A percentile compares a stretch with the other conserved stretches of the same genome.
Evolutionary conservation across 2,113 vertebrate species (phyloP).

Genomic region (human (Homo sapiens)): DNA sequence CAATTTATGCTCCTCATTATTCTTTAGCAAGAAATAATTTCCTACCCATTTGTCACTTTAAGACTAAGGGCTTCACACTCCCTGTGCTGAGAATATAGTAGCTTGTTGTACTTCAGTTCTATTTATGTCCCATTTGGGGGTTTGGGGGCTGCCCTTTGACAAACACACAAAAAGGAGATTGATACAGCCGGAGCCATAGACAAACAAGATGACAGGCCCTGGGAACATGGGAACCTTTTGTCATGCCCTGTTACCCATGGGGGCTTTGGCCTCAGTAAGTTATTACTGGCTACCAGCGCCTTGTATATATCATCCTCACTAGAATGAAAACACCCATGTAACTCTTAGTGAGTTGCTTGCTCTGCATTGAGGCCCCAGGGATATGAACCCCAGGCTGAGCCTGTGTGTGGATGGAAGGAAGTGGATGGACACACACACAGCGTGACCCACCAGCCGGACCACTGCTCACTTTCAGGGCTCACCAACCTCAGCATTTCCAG

Average conservation of each 20-base stretch:
- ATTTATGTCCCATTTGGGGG: conserved; percentile 51
- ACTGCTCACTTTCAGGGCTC: background rate
- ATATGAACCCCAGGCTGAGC: background rate
- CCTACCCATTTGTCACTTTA: conserved; percentile 49
- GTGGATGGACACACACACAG: background rate
- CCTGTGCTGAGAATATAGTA: conserved; percentile 48
- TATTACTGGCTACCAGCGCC: rapidly evolving
- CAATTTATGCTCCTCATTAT: conserved; percentile 39
- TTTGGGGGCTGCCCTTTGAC: conserved; percentile 35
- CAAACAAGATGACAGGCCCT: background rate
- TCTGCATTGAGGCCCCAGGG: background rate
- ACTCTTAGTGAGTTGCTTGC: rapidly evolving
- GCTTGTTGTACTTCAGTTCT: conserved; percentile 56
- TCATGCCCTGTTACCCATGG: background rate
- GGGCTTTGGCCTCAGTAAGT: background rate
- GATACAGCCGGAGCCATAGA: conserved; percentile 20
- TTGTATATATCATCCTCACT: background rate
- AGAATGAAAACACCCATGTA: background rate
- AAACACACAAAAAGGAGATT: conserved; percentile 53
- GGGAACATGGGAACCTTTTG: background rate
- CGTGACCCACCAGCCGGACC: background rate
- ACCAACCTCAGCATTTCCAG: background rate
- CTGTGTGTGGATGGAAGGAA: background rate
- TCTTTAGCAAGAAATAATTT: conserved; percentile 62
- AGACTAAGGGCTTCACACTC: conserved; percentile 45